Base-by-base conservation (phyloP, 1,140 invertebrate genomes). In the Lutraria rhynchaena region DNA sequence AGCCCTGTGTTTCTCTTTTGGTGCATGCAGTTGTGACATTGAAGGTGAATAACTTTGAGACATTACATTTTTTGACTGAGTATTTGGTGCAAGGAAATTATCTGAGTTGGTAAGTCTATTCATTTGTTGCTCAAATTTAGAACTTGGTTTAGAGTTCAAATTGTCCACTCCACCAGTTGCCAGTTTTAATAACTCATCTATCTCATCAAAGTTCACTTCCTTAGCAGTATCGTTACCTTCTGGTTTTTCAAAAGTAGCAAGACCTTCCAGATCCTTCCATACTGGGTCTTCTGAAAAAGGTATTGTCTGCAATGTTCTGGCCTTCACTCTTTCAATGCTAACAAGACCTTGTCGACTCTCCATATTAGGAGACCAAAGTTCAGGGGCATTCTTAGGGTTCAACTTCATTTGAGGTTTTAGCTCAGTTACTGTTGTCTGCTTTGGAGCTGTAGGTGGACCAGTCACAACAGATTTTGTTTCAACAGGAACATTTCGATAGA, bases 181-280 rank as follows among this genome's bases (percentile, higher is more conserved):
- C 17, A 81, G 51, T 41, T 73, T 61, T 44, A 81, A 61, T 1
- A 81, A 46, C 33, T 63, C 69, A 65, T 81, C 78, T 37, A 81
- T 73, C 46, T 81, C 78, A 51, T 81, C 78, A 63, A 74, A 73
- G 27, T 81, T 81, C 9, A 73, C 46, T 24, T 61, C 57, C 11
- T 53, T 61, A 15, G 41, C 29, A 51, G 55, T 49, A 2, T 67
- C 74, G 1, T 3, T 19, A 17, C 13, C 24, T 5, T 73, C 69
- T n/a, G 57, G 41, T 37, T 67, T 44, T 29, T 90, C 89, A 78
- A 90, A 90, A 19, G 82, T 87, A 13, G 89, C 89, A 85, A 90
- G 87, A 71, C 89, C 88, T 73, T 90, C 89, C n/a, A 90, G 89
- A 71, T 90, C 87, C 67, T 89, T 90, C 89, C 89, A 90, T 37